These are phyloP conservation scores for Athalia circularis DNA, from an alignment of 2,888 invertebrate genomes.

Conservation along the genomic window DNA sequence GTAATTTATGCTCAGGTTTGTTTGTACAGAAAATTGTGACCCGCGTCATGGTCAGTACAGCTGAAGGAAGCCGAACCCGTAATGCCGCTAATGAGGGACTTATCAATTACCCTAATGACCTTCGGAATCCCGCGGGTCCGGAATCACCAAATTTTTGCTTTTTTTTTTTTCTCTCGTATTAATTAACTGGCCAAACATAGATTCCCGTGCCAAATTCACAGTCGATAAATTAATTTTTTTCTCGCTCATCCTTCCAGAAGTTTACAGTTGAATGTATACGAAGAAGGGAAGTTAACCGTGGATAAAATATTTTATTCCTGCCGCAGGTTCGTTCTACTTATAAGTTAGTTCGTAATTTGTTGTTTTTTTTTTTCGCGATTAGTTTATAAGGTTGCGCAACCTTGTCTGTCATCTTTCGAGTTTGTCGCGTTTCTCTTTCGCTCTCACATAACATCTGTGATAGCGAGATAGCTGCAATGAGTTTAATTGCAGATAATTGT, in stretches of 20 bases:
- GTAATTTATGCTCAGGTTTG: conserved; percentile 62
- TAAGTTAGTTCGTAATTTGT: too few relatives aligned
- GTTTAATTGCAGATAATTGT: conserved; percentile 72
- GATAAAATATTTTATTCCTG: neutral
- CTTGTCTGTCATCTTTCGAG: conserved; percentile 58
- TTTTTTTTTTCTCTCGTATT: neutral
- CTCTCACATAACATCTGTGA: conserved; percentile 7
- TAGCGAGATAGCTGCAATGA: conserved; percentile 54
- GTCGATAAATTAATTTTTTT: conserved; percentile 24
- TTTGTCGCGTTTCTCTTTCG: conserved; percentile 53
- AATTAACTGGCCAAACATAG: conserved; percentile 8
- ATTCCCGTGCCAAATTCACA: conserved; percentile 1
- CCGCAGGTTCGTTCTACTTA: too few relatives aligned
- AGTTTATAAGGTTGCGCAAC: too few relatives aligned
- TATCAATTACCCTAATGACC: conserved; percentile 69
- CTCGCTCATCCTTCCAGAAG: neutral
- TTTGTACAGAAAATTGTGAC: conserved; percentile 55
- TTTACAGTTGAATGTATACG: neutral
- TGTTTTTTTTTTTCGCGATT: too few relatives aligned
- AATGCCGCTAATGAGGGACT: conserved; percentile 66
- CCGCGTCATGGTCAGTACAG: conserved; percentile 32
- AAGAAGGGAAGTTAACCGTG: too few relatives aligned
- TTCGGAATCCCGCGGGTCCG: conserved; percentile 61
- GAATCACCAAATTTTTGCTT: conserved; percentile 32
- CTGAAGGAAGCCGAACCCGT: conserved; percentile 51